Conservation (phyloP, 1,140 invertebrate species). For the Carcinoscorpius rotundicauda region DNA sequence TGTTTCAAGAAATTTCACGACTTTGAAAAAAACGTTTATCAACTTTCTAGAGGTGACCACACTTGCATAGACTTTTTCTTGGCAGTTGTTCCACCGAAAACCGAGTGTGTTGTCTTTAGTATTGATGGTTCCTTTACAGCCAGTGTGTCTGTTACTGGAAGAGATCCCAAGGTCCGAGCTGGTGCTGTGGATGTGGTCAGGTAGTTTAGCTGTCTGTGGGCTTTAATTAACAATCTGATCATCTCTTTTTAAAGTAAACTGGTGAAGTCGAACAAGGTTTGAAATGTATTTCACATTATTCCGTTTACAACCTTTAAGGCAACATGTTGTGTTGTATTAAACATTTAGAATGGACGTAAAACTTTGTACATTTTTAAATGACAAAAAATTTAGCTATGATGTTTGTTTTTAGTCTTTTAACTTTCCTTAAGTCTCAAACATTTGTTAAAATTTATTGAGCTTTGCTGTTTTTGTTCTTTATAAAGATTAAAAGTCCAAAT, state of each 20-base stretch:
- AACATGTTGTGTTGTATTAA: background rate
- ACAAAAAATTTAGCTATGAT: too few relatives aligned
- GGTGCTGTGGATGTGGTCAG: slow-evolving; percentile 95
- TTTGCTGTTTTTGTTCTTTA: too few relatives aligned
- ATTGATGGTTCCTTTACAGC: slow-evolving; percentile 99
- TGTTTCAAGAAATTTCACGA: too few relatives aligned
- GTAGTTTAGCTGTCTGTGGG: slow-evolving; percentile 33
- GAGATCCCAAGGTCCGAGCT: slow-evolving; percentile 90
- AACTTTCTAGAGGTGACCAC: slow-evolving; percentile 58
- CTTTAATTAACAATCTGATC: background rate
- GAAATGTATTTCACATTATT: too few relatives aligned
- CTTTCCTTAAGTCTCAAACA: too few relatives aligned
- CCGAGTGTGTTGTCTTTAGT: slow-evolving; percentile 94
- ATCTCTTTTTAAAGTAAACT: too few relatives aligned
- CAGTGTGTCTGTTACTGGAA: slow-evolving; percentile 95
- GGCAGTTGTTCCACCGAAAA: slow-evolving; percentile 85
- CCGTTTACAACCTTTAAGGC: background rate
- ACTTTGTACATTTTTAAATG: too few relatives aligned
- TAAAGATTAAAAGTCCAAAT: too few relatives aligned
- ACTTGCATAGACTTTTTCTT: slow-evolving; percentile 90
- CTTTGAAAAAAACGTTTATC: background rate
- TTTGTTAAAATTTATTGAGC: too few relatives aligned
- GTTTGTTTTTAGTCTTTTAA: too few relatives aligned
- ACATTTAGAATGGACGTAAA: background rate
- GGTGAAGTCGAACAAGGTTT: too few relatives aligned